A percentile compares a stretch with the other conserved stretches of the same genome.
Evolutionary conservation across 2,113 vertebrate species (phyloP).

Genomic region (Poicephalus gulielmi): DNA sequence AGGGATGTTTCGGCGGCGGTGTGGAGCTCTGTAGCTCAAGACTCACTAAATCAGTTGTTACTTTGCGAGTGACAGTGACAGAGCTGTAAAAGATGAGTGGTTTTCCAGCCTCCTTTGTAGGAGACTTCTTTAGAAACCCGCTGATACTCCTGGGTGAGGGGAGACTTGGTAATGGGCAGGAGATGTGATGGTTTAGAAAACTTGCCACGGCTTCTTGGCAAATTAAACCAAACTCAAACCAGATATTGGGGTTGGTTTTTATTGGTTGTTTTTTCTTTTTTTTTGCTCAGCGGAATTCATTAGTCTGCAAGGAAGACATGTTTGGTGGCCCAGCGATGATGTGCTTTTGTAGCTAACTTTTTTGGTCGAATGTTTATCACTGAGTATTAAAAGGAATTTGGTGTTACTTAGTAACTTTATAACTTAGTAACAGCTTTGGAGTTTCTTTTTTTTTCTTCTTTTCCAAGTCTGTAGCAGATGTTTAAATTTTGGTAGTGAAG

Average conservation of each 20-base stretch:
- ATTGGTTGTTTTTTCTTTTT: neutral
- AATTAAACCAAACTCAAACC: neutral
- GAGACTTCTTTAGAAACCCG: neutral
- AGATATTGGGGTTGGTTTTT: neutral
- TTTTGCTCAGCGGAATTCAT: neutral
- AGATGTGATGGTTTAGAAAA: neutral
- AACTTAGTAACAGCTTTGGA: neutral
- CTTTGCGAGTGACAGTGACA: neutral
- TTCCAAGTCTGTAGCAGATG: neutral
- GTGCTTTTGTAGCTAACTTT: neutral
- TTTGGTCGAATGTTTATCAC: neutral
- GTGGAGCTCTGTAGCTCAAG: neutral
- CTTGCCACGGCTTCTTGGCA: neutral
- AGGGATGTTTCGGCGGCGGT: neutral
- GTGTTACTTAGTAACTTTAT: slow-evolving; percentile 19
- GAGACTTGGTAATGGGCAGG: neutral
- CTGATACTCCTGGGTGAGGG: neutral
- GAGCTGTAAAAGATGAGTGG: neutral
- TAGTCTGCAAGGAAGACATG: neutral
- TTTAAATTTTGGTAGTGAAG: slow-evolving; percentile 36
- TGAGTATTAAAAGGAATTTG: neutral
- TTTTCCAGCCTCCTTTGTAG: neutral
- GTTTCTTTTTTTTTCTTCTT: neutral
- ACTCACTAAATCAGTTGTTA: neutral
- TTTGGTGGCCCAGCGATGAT: neutral